Evolutionary conservation across 2,888 invertebrate genomes (phyloP).

Genomic region (Allophyes oxyacanthae): DNA sequence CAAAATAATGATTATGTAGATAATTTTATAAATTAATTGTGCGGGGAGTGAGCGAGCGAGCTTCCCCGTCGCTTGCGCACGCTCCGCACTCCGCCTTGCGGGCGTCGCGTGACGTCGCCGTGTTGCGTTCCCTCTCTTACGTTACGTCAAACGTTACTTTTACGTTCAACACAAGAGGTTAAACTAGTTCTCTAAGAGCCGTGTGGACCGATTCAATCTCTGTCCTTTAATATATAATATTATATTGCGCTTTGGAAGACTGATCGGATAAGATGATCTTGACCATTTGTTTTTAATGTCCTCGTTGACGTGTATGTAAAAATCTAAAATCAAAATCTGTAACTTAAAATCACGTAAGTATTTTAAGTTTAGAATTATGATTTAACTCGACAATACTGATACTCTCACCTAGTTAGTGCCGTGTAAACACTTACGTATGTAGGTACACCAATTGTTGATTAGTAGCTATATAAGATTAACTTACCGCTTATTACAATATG

Average conservation of each 20-base stretch:
- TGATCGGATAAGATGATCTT: conserved; percentile 70
- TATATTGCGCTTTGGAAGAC: conserved; percentile 73
- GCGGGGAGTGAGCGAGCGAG: conserved; percentile 71
- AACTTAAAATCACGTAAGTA: conserved; percentile 48
- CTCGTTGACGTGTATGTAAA: conserved; percentile 55
- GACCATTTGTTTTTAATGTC: conserved; percentile 58
- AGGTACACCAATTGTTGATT: conserved; percentile 47
- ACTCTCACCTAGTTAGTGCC: conserved; percentile 53
- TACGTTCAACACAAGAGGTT: conserved; percentile 46
- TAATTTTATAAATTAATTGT: conserved; percentile 71
- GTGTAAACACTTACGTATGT: conserved; percentile 44
- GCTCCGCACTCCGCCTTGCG: conserved; percentile 36
- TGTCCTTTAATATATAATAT: conserved; percentile 66
- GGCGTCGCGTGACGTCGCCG: conserved; percentile 45
- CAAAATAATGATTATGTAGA: conserved; percentile 80
- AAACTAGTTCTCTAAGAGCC: conserved; percentile 51
- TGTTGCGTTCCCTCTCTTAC: conserved; percentile 50
- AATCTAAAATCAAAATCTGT: conserved; percentile 52
- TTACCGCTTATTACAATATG: conserved; percentile 35
- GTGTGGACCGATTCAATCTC: conserved; percentile 67
- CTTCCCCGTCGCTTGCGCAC: conserved; percentile 72
- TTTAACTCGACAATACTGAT: conserved; percentile 59
- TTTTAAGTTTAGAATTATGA: conserved; percentile 56
- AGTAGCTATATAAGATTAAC: conserved; percentile 46
- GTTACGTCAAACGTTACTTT: conserved; percentile 53